Evolutionary conservation across 2,888 invertebrate genomes (phyloP).

Genomic region (Pediacus dermestoides): DNA sequence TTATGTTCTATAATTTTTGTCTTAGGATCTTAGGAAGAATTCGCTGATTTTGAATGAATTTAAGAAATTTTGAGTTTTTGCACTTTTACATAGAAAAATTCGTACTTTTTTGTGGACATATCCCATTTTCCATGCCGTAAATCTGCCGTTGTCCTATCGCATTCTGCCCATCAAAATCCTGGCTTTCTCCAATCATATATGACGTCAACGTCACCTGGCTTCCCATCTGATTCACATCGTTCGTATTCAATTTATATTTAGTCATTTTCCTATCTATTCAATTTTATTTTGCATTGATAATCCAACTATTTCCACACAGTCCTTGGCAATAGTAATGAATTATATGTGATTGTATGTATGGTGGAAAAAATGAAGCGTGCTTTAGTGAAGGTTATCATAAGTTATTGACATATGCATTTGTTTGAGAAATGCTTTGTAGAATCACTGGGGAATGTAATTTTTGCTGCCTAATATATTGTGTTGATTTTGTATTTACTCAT

Average conservation of each 20-base stretch:
- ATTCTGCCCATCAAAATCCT: slow-evolving; percentile 4
- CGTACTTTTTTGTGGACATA: too few species aligned
- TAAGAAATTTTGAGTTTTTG: too few species aligned
- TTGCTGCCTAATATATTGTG: slow-evolving; percentile 24
- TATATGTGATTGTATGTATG: not conserved
- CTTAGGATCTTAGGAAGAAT: too few species aligned
- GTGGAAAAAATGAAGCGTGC: slow-evolving; percentile 6
- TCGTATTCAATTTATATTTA: slow-evolving; percentile 54
- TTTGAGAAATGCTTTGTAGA: slow-evolving; percentile 5
- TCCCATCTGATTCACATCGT: slow-evolving; percentile 21
- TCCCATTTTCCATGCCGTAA: slow-evolving; percentile 9
- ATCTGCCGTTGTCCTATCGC: slow-evolving; percentile 4
- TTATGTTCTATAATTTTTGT: too few species aligned
- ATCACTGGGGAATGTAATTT: slow-evolving; percentile 25
- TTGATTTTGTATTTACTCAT: too few species aligned
- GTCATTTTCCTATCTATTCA: slow-evolving; percentile 47
- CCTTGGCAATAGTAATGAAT: slow-evolving; percentile 11
- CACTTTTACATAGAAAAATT: too few species aligned
- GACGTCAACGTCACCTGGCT: slow-evolving; percentile 41
- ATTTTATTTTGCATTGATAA: not conserved
- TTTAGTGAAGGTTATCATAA: slow-evolving; percentile 12
- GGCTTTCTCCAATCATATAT: slow-evolving; percentile 33
- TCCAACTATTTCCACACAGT: not conserved
- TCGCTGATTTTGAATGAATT: too few species aligned
- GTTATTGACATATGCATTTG: slow-evolving; percentile 17